Evolutionary conservation across 2,888 invertebrate genomes (phyloP), one percentile per base, ranked within the genome.

Genomic region (Drosophila nr. perissopoda): DNA sequence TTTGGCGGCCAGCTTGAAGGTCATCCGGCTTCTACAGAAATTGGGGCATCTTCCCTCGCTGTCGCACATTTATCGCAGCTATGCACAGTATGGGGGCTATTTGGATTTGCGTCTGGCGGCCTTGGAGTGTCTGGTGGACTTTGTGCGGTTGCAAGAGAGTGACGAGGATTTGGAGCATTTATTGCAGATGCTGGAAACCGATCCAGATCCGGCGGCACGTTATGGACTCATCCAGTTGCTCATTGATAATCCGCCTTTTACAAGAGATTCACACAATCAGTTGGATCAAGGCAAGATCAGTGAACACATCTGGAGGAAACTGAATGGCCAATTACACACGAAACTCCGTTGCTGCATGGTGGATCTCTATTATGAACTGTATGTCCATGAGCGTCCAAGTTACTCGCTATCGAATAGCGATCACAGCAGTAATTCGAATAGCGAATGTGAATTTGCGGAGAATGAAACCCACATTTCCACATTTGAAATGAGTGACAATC

Each of bases 41-140:
- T 98, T 97, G 92, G 99, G 99, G 0, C 99, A 99, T 92, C 94
- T 99, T 65, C 99, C 99, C 0, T 98, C 97, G 83, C 96, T 97
- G 91, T 96, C 98, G 0, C 95, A 96, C n/a, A 94, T 99, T 61
- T 99, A 99, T 92, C 96, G 97, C 80, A 96, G 96, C 63, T 99
- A 99, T 93, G 97, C 98, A 6, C 95, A 96, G 34, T 97, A 98
- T 92, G 98, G 98, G 6, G 96, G 97, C 91, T 99, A 97, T 93
- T 95, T 98, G 85, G 98, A 98, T 92, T 96, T 99, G 1, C 94
- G 99, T 56, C 93, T 98, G 66, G 97, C 98, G 4, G 99, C 99
- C 0, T 94, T 99, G 90, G 98, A 98, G 91, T 98, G 98, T 72
- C 94, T 99, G 33, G 98, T 98, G 0, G 99, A 99, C 93, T 97